Conservation (phyloP, 2,888 invertebrate species). For the Euzophera pinguis region DNA sequence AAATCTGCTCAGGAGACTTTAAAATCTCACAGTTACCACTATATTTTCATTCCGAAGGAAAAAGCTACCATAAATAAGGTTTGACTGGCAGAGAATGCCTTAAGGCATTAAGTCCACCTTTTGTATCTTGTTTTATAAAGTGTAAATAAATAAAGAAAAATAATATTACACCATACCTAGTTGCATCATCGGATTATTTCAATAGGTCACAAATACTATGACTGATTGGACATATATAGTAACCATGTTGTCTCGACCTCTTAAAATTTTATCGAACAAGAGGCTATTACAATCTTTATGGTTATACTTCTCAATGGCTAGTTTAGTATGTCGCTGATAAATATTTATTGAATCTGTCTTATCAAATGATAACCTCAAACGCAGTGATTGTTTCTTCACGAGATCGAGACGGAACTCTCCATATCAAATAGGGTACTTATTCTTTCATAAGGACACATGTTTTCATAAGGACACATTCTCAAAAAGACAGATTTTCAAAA, state of each 20-base stretch:
- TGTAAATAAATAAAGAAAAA: no score
- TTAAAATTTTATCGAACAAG: no score
- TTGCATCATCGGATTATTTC: background rate
- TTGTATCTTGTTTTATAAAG: no score
- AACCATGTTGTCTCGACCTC: background rate
- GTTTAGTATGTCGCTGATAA: background rate
- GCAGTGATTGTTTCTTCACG: background rate
- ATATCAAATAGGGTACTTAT: background rate
- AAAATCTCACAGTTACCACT: no score
- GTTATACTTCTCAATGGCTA: background rate
- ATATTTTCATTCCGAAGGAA: no score
- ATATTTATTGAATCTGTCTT: conserved; percentile 6
- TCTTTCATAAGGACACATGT: no score
- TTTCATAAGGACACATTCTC: no score
- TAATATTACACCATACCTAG: background rate
- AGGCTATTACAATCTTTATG: background rate
- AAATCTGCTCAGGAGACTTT: no score
- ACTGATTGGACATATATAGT: background rate
- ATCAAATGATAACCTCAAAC: conserved; percentile 2
- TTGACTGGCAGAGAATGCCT: no score
- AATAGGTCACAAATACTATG: background rate
- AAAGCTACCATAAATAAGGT: no score
- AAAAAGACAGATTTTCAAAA: no score
- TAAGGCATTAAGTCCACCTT: no score
- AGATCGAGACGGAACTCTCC: background rate